A percentile compares a stretch with the other conserved stretches of the same genome.
Evolutionary conservation across 2,113 vertebrate genomes (phyloP).

Genomic region (Todiramphus chloris): DNA sequence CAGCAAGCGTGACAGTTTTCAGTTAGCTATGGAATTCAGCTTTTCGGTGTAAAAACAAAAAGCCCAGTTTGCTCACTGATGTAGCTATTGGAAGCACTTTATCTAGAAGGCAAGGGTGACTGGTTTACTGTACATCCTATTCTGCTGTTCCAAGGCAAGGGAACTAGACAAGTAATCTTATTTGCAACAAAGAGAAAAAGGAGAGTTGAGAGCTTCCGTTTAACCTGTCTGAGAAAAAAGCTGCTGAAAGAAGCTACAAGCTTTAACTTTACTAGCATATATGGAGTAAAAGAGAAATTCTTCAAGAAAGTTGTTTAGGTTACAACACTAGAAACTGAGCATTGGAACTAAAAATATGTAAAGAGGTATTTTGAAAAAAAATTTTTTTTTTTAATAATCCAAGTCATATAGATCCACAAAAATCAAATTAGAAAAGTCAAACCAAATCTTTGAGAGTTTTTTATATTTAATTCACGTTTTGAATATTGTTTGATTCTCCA

Average conservation of each 20-base stretch:
- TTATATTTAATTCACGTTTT: background rate
- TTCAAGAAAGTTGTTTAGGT: background rate
- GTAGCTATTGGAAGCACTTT: background rate
- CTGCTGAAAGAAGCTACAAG: background rate
- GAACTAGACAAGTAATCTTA: background rate
- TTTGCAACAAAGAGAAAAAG: background rate
- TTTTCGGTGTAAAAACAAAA: background rate
- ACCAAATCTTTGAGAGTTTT: background rate
- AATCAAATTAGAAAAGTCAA: background rate
- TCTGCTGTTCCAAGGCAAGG: background rate
- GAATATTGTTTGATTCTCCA: background rate
- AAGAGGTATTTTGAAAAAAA: background rate
- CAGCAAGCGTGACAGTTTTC: background rate
- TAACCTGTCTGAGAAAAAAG: background rate
- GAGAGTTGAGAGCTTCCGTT: background rate
- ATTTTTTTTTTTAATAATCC: background rate
- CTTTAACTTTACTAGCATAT: background rate
- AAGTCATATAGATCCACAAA: background rate
- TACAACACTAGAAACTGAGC: background rate
- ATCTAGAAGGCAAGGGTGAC: background rate
- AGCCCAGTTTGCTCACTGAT: background rate
- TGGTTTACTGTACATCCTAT: background rate
- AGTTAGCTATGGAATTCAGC: background rate
- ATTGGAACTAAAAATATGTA: background rate
- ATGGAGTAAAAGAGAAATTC: background rate